A percentile compares a stretch with the other conserved stretches of the same genome.
These are phyloP conservation scores for Reinhardtius hippoglossoides DNA, from an alignment of 2,113 vertebrate species.

Conservation along the genomic window DNA sequence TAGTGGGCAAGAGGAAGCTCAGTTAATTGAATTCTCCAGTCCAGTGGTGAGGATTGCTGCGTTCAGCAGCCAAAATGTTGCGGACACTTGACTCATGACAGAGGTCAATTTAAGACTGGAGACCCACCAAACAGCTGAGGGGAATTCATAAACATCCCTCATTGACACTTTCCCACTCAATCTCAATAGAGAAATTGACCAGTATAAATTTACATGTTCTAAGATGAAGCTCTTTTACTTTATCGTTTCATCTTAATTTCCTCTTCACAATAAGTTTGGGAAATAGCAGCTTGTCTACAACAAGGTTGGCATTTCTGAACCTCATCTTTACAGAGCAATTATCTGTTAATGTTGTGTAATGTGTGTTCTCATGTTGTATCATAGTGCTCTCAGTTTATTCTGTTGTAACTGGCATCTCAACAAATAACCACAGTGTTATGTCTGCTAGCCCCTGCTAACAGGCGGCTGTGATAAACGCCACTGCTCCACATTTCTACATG, in stretches of 20 bases:
- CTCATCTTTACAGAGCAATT: too few relatives aligned
- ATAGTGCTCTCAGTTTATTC: too few relatives aligned
- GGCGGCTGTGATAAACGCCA: too few relatives aligned
- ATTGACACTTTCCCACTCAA: not conserved
- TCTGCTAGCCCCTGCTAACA: too few relatives aligned
- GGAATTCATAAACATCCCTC: conserved; percentile 3
- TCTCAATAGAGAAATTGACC: not conserved
- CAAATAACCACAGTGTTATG: too few relatives aligned
- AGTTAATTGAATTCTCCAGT: conserved; percentile 57
- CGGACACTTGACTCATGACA: conserved; percentile 43
- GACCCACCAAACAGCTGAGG: conserved; percentile 17
- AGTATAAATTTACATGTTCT: not conserved
- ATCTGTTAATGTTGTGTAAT: too few relatives aligned
- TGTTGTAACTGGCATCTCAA: too few relatives aligned
- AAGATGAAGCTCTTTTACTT: not conserved
- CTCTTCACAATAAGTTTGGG: not conserved
- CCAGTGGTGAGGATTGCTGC: conserved; percentile 16
- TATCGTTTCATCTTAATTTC: not conserved
- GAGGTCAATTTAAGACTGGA: conserved; percentile 41
- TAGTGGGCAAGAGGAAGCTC: conserved; percentile 17
- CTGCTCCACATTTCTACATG: too few relatives aligned
- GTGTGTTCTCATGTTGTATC: too few relatives aligned
- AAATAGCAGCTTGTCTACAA: too few relatives aligned
- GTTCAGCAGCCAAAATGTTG: conserved; percentile 25
- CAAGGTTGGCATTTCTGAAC: too few relatives aligned